Base-by-base conservation (phyloP, 1,140 invertebrate species). In the Sycobia sp. region DNA sequence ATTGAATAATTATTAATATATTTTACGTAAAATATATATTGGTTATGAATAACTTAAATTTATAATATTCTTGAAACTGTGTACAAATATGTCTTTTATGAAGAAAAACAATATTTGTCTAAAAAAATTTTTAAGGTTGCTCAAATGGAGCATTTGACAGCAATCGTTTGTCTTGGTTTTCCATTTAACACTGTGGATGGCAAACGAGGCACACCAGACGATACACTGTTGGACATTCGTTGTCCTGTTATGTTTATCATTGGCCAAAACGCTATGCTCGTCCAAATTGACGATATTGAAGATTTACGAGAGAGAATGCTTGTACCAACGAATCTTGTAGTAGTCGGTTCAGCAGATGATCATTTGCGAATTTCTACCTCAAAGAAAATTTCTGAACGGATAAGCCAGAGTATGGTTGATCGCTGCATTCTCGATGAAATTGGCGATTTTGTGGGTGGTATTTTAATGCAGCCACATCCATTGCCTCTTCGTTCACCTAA, bases 401-500 rank as follows among this genome's bases (percentile, higher is more conserved):
- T 95, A 16, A 95, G 92, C 0, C 93, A 95, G 73, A 83, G 85
- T 25, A 90, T 93, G 83, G 90, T 94, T 1, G 93, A 95, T 74
- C 81, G 89, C 39, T 90, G 88, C 74, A 88, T 96, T 54, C 74
- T 90, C 63, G 87, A 88, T 67, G 87, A 89, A 71, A 78, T 89
- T 27, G 86, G 81, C 0, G 86, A 88, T 51, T 88, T 88, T 73
- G 73, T 88, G 0, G 86, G 83, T 14, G 83, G 79, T 18, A 83
- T 87, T 20, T 67, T 89, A 20, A 68, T 84, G 10, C 85, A 87
- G 67, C 86, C 87, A 3, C 85, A 84, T 65, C 86, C 86, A 5
- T 71, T 87, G 4, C 85, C 87, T 14, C 67, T 86, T 44, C 78
- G 86, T 36, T 73, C 83, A 9, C 67, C 75, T 43, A 62, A 41